Evolutionary conservation across 2,888 invertebrate species (phyloP), one percentile per base, ranked within the genome.

Genomic region (Vanessa cardui): DNA sequence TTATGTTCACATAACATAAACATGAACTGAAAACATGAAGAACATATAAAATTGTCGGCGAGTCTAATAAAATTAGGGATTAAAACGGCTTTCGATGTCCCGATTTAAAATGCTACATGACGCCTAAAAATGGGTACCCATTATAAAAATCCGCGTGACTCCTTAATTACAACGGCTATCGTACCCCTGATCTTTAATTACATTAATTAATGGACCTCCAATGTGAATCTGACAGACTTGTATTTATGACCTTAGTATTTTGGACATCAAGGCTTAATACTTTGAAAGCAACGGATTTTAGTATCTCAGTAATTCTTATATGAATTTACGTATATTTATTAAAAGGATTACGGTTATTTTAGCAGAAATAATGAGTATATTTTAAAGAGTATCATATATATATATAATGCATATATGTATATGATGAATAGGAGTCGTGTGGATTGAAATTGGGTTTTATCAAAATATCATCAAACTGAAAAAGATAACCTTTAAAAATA

Each of bases 181-280:
- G 65, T 68, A 64, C 67, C 44, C n/a, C 58, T 73, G 72, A 75
- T 76, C 76, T 76, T 73, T 77, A 75, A 77, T 78, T 75, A 76
- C 66, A 49, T 69, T 73, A 76, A 78, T 76, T 75, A 76, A 82
- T 74, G 74, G 66, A 68, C 76, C 78, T 78, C 77, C 78, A 74
- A 80, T 80, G 76, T 77, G 73, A 72, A 72, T 73, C 75, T 73
- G 68, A 75, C 69, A 70, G 66, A 63, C 67, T 72, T 20, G 4
- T 76, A 73, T 75, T 75, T 72, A 73, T 69, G 64, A 62, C 20
- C 21, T 45, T 62, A 62, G 54, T 39, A n/a, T 61, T 66, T 33
- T 44, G 67, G 58, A 58, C 58, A 33, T 46, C 18, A 21, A 21
- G 33, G 33, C 15, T 45, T 52, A 49, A 18, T 6, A 12, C 33